Conservation (phyloP, 2,113 vertebrate genomes). For the Mesocricetus auratus region DNA sequence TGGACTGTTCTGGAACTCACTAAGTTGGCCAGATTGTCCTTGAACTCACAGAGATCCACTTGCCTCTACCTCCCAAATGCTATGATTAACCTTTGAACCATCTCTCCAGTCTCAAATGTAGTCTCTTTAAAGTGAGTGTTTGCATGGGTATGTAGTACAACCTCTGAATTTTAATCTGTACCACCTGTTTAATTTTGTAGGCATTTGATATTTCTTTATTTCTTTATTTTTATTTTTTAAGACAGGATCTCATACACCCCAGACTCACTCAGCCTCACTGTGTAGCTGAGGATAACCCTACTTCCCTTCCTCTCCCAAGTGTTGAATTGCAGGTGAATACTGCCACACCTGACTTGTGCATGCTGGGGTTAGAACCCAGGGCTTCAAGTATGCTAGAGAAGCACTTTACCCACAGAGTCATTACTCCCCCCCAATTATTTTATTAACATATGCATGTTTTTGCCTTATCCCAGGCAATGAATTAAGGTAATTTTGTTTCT, state of each 20-base stretch:
- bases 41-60: background rate
- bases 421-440: background rate
- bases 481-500: slow-evolving; percentile 38
- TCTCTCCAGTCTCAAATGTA: background rate
- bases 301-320: background rate
- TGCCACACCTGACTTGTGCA: background rate
- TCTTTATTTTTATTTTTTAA: background rate
- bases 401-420: background rate
- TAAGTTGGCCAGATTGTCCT: background rate
- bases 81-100: background rate
- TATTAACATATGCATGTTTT: background rate
- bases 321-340: background rate
- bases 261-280: background rate
- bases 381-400: background rate
- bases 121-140: background rate
- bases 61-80: background rate
- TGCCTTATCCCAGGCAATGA: slow-evolving; percentile 27
- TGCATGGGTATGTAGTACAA: background rate
- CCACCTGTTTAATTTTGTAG: background rate
- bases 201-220: background rate
- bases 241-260: background rate
- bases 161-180: background rate
- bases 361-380: background rate
- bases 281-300: background rate
- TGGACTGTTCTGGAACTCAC: background rate